Percentiles rank a stretch among this genome's conserved stretches.
These are phyloP conservation scores for Chelmon rostratus DNA, from an alignment of 2,797 vertebrate species.

Conservation along the genomic window DNA sequence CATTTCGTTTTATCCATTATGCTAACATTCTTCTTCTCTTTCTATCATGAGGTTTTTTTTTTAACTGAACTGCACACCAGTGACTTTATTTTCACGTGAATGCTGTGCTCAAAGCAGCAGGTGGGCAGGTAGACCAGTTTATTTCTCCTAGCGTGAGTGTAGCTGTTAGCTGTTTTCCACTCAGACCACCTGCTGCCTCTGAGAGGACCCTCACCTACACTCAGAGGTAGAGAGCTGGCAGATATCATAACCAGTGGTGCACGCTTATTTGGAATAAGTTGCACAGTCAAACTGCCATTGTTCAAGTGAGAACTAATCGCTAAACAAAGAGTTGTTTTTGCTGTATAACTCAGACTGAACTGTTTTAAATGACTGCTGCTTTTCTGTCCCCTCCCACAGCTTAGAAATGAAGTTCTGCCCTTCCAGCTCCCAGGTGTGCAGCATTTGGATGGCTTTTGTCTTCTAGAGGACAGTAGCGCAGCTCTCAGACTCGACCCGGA, in stretches of 20 bases:
- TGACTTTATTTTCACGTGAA: slow-evolving; percentile 15
- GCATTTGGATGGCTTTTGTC: slow-evolving; percentile 67
- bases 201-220: slow-evolving; percentile 40
- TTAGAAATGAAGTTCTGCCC: slow-evolving; percentile 82
- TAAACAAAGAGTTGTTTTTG: background rate
- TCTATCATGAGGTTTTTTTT: background rate
- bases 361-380: background rate
- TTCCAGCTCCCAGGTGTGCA: slow-evolving; percentile 74
- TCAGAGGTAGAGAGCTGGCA: slow-evolving; percentile 21
- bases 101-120: slow-evolving; percentile 37
- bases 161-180: slow-evolving; percentile 57
- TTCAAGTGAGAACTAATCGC: background rate
- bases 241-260: slow-evolving; percentile 41
- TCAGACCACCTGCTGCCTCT: slow-evolving; percentile 66
- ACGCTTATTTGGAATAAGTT: slow-evolving; percentile 22
- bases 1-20: background rate
- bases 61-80: background rate
- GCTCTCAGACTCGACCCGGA: slow-evolving; percentile 72
- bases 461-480: slow-evolving; percentile 77
- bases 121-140: slow-evolving; percentile 49
- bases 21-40: background rate
- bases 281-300: background rate
- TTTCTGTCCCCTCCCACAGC: slow-evolving; percentile 68
- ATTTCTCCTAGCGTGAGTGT: slow-evolving; percentile 21
- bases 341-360: no score